Percentiles rank a stretch among this genome's conserved stretches.
Evolutionary conservation across 2,113 vertebrate species (phyloP).

Genomic region (Melanerpes formicivorus): DNA sequence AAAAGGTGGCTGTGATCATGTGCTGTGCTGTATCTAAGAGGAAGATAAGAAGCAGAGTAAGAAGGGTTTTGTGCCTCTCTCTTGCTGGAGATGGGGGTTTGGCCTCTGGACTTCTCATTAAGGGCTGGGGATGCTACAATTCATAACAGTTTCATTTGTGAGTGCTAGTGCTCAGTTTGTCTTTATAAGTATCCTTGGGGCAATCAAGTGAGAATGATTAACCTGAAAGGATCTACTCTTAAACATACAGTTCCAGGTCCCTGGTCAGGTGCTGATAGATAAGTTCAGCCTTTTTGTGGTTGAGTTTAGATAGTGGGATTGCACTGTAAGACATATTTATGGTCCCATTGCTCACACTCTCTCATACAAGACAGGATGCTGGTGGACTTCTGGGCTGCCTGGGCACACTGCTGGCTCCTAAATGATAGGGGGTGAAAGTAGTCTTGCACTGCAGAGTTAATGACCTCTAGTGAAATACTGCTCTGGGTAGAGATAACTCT

Average conservation of each 20-base stretch:
- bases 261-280: no score
- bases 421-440: no score
- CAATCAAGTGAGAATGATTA: not conserved
- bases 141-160: not conserved
- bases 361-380: no score
- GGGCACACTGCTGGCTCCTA: no score
- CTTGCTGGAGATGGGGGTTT: not conserved
- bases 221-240: not conserved
- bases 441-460: no score
- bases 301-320: not conserved
- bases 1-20: constrained; percentile 17
- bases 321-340: not conserved
- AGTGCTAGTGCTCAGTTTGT: not conserved
- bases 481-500: no score
- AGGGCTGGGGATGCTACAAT: not conserved
- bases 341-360: no score
- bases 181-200: not conserved
- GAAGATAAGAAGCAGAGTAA: not conserved
- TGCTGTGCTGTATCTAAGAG: constrained; percentile 30
- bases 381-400: no score
- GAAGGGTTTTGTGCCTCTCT: not conserved
- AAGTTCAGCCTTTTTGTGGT: not conserved
- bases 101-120: not conserved
- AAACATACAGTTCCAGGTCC: no score
- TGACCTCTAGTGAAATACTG: no score